These are phyloP conservation scores for Caenorhabditis briggsae DNA, from an alignment of 1,140 invertebrate species.

Conservation along the genomic window DNA sequence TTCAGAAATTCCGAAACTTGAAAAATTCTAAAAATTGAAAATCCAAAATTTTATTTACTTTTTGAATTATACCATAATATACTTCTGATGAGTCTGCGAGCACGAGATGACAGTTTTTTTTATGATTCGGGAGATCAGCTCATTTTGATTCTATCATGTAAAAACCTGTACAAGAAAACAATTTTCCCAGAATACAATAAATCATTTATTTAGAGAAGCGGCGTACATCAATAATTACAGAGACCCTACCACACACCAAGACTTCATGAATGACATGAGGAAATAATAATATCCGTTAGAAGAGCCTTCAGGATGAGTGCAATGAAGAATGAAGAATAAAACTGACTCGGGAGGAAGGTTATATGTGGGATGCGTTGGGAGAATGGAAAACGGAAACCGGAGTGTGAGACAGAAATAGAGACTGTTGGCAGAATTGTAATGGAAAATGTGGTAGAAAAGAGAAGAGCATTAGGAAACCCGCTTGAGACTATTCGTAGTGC, in stretches of 20 bases:
- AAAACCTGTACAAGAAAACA: too few relatives aligned
- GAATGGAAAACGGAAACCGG: constrained; percentile 5
- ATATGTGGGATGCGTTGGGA: neutral
- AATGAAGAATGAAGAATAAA: constrained; percentile 8
- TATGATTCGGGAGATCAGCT: too few relatives aligned
- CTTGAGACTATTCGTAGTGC: constrained; percentile 13
- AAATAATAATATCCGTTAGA: neutral
- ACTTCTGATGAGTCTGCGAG: too few relatives aligned
- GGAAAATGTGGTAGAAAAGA: neutral
- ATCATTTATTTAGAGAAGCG: constrained; percentile 48
- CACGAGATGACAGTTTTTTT: too few relatives aligned
- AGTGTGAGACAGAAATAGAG: neutral
- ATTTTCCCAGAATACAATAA: neutral
- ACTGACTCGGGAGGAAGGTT: neutral
- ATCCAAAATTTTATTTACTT: too few relatives aligned
- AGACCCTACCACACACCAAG: neutral
- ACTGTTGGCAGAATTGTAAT: neutral
- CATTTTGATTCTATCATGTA: too few relatives aligned
- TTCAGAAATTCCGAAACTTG: too few relatives aligned
- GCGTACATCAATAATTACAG: constrained; percentile 24
- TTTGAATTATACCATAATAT: too few relatives aligned
- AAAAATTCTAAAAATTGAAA: too few relatives aligned
- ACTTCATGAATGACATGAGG: constrained; percentile 7
- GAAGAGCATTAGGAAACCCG: constrained; percentile 37
- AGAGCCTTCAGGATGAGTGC: neutral